Percentiles rank a stretch among this genome's conserved stretches.
Conservation (phyloP, 2,113 vertebrate genomes). For the Benitochromis conjunctus region DNA sequence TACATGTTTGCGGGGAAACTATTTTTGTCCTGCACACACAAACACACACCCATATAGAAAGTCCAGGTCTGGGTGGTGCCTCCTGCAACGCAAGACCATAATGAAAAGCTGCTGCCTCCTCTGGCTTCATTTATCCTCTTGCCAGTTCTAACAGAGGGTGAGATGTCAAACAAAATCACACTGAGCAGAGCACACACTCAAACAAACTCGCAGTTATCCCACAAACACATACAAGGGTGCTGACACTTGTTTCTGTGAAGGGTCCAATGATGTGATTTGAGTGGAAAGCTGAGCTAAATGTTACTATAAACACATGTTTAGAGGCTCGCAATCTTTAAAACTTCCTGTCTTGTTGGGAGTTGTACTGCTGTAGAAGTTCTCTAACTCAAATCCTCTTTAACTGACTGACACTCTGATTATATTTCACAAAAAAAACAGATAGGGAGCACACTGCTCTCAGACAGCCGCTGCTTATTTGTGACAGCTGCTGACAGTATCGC, state of each 20-base stretch:
- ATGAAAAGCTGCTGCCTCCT: constrained; percentile 54
- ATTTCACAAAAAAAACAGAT: neutral
- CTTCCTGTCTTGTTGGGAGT: neutral
- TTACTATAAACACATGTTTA: neutral
- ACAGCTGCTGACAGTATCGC: neutral
- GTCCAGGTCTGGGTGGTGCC: constrained; percentile 42
- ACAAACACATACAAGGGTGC: neutral
- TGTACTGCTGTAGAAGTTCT: neutral
- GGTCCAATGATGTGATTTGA: neutral
- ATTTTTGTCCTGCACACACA: constrained; percentile 34
- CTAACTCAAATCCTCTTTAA: neutral
- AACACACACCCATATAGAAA: neutral
- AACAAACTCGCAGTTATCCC: neutral
- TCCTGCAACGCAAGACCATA: constrained; percentile 25
- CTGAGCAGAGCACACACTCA: neutral
- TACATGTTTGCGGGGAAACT: constrained; percentile 31
- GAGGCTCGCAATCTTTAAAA: neutral
- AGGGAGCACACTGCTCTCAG: neutral
- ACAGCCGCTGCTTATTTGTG: neutral
- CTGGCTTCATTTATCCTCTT: constrained; percentile 29
- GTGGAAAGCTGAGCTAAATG: neutral
- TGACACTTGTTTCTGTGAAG: neutral
- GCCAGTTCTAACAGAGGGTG: constrained; percentile 28
- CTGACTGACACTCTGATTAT: neutral
- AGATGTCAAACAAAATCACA: constrained; percentile 30